Evolutionary conservation across 2,113 vertebrate species (phyloP).

Genomic region (Ovis canadensis): DNA sequence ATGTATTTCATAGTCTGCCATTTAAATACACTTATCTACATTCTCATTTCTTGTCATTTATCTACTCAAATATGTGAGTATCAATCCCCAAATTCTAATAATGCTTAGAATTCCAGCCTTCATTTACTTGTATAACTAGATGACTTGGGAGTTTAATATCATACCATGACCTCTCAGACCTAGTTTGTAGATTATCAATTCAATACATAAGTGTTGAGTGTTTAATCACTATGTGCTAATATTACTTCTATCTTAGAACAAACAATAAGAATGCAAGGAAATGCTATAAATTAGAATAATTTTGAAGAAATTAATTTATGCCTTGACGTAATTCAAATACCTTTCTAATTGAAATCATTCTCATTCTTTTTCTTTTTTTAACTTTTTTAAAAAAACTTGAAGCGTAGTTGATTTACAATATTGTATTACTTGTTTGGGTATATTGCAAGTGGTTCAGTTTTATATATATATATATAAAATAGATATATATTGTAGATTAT

Average conservation of each 20-base stretch:
- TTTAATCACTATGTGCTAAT: neutral
- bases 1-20: neutral
- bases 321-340: neutral
- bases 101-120: neutral
- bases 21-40: neutral
- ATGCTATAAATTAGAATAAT: neutral
- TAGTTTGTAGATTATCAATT: neutral
- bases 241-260: neutral
- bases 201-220: neutral
- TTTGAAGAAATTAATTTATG: neutral
- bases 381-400: neutral
- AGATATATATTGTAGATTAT: neutral
- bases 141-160: neutral
- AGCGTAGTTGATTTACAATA: neutral
- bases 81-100: neutral
- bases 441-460: neutral
- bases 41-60: neutral
- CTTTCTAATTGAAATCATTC: neutral
- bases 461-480: neutral
- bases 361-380: neutral
- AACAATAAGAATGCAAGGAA: neutral
- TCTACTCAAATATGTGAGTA: neutral
- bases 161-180: neutral
- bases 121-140: neutral
- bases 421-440: neutral